These are phyloP conservation scores for Theocolax elegans DNA, from an alignment of 1,140 invertebrate genomes.

Conservation along the genomic window DNA sequence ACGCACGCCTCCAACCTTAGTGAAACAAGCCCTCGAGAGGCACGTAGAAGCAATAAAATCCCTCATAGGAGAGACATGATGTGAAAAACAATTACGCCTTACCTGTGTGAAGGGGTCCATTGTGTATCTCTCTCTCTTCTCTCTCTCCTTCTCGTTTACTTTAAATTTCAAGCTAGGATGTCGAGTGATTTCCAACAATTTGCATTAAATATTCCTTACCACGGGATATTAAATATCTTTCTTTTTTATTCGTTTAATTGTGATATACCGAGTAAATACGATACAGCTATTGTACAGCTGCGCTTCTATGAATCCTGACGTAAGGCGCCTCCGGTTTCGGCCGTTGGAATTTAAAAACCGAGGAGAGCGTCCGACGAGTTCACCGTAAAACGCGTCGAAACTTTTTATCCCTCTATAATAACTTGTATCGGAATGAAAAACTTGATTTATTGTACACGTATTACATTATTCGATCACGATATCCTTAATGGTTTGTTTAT, in stretches of 20 bases:
- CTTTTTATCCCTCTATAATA: too few relatives aligned
- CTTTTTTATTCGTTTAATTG: neutral
- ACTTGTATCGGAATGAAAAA: too few relatives aligned
- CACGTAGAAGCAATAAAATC: conserved; percentile 2
- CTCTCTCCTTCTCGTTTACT: neutral
- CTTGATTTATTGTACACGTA: too few relatives aligned
- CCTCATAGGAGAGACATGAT: neutral
- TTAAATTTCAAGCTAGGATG: too few relatives aligned
- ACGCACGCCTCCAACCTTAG: conserved; percentile 2
- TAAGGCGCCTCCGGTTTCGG: conserved; percentile 31
- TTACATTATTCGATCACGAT: neutral
- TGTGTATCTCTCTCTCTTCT: conserved; percentile 39
- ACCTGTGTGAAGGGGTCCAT: conserved; percentile 62
- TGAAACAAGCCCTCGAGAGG: neutral
- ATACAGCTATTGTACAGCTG: neutral
- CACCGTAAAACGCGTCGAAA: neutral
- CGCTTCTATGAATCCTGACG: conserved; percentile 1
- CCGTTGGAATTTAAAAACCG: conserved; percentile 54
- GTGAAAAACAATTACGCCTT: conserved; percentile 39
- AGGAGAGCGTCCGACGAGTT: neutral
- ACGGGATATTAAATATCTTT: too few relatives aligned
- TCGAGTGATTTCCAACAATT: too few relatives aligned
- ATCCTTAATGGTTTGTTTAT: neutral
- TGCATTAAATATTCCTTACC: too few relatives aligned
- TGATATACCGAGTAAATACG: too few relatives aligned